Percentiles rank a stretch among this genome's conserved stretches.
Conservation (phyloP, 2,113 vertebrate species). For the Ciconia stormi region DNA sequence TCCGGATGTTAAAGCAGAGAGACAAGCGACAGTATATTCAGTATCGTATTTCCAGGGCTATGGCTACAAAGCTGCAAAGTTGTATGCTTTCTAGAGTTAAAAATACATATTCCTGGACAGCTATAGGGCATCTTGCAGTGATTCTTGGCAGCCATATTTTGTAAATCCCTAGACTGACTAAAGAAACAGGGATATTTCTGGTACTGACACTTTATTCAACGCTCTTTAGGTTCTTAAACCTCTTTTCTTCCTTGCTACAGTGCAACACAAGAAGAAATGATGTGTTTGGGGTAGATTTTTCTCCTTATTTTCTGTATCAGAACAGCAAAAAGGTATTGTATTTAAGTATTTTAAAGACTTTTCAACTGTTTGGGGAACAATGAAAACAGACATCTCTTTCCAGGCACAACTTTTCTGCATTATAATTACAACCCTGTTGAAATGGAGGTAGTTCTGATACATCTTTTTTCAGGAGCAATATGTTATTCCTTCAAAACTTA, state of each 20-base stretch:
- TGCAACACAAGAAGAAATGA: background rate
- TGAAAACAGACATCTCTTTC: background rate
- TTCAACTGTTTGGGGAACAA: background rate
- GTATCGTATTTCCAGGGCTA: background rate
- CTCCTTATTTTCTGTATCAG: background rate
- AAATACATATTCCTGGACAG: background rate
- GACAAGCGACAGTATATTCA: background rate
- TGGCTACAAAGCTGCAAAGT: background rate
- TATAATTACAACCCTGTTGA: background rate
- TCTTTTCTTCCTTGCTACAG: background rate
- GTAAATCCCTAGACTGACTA: background rate
- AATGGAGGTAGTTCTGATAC: background rate
- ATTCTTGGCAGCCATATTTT: background rate
- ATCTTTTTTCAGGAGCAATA: background rate
- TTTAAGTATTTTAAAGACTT: conserved; percentile 20
- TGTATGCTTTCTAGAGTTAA: background rate
- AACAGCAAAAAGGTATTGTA: background rate
- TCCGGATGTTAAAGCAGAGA: background rate
- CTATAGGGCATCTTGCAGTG: background rate
- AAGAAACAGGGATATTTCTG: background rate
- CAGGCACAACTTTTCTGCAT: background rate
- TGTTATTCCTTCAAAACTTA: background rate
- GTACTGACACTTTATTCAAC: background rate
- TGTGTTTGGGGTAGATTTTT: background rate
- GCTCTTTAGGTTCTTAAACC: background rate